Evolutionary conservation across 2,113 vertebrate species (phyloP), one percentile per base, ranked within the genome.

Genomic region (Dicerorhinus sumatrensis): DNA sequence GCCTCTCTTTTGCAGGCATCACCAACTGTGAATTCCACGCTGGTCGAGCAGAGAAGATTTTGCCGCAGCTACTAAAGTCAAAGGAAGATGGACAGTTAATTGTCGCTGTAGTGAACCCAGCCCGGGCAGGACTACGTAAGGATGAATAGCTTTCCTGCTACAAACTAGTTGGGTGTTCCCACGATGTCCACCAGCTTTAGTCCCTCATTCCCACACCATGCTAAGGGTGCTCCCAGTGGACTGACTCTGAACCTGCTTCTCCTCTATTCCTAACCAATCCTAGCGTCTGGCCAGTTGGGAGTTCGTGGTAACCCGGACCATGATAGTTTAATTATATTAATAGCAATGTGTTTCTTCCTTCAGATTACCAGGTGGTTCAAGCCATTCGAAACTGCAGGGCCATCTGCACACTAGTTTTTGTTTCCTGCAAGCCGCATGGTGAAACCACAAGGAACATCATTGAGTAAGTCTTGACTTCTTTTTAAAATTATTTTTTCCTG

Each of bases 381-480:
- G 99, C 99, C 48, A 98, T 99, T 92, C 94, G 98, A 96, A 99
- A 99, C 98, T 99, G 99, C 79, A 39, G 90, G 0, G 60, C 97
- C 51, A 99, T 99, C 95, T 98, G 39, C 73, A 99, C 98, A 70
- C 98, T 99, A 83, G 97, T 99, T 67, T 99, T 99, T 77, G 98
- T 99, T 96, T 99, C 99, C 91, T 99, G 99, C 97, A 99, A 99
- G 96, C 99, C 99, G 2, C 98, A 99, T 3, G 99, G 99, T 8
- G 99, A 99, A 98, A 99, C 99, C 29, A 99, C 99, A 98, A 99
- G 99, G 97, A 99, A 99, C 98, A 99, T 99, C 76, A 97, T 81
- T 88, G 99, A 99, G 95, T 99, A 85, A 97, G 97, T 91, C 97
- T 60, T 92, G 83, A 76, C 9, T 67, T 93, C 29, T 89, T 91